A percentile compares a stretch with the other conserved stretches of the same genome.
These are phyloP conservation scores for Gallirallus australis DNA, from an alignment of 2,797 vertebrate genomes.

Conservation along the genomic window DNA sequence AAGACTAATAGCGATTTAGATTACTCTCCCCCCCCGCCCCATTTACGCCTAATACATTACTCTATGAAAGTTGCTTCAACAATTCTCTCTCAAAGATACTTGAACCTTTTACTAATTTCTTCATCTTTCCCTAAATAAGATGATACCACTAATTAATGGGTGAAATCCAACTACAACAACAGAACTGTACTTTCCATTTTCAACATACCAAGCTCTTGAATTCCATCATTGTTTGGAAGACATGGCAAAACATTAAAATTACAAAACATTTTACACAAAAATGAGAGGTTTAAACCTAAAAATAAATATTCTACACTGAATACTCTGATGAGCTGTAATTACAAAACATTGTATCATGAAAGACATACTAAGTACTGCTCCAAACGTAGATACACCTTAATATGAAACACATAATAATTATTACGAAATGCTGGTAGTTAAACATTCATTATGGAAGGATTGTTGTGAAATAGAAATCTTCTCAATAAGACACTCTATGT, in stretches of 20 bases:
- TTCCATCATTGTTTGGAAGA: neutral
- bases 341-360: neutral
- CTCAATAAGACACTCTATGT: neutral
- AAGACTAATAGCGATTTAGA: neutral
- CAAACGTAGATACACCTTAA: neutral
- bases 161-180: neutral
- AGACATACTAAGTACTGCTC: neutral
- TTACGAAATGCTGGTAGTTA: neutral
- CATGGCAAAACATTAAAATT: neutral
- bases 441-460: neutral
- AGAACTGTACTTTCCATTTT: neutral
- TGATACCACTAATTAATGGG: neutral
- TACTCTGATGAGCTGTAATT: neutral
- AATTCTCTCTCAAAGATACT: neutral
- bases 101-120: neutral
- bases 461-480: neutral
- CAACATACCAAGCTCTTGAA: neutral
- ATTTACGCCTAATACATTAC: neutral
- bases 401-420: neutral
- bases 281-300: neutral
- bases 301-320: neutral
- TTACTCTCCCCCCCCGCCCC: neutral
- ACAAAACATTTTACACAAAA: conserved; percentile 1
- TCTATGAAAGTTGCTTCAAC: neutral
- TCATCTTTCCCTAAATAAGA: neutral